Evolutionary conservation across 2,113 vertebrate species (phyloP).

Genomic region (Scophthalmus maximus): DNA sequence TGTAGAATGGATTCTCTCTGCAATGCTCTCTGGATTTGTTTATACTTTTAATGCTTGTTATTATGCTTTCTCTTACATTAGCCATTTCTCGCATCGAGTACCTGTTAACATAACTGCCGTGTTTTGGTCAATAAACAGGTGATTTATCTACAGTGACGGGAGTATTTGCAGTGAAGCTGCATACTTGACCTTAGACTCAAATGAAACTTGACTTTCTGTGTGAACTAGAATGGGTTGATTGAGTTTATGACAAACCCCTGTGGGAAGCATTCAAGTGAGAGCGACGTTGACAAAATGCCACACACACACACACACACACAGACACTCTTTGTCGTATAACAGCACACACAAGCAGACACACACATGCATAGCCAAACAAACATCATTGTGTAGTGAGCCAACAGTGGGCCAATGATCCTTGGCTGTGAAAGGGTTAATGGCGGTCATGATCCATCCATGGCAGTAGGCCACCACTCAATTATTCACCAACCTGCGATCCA

Average conservation of each 20-base stretch:
- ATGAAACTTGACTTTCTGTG: too few species aligned
- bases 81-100: too few species aligned
- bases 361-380: neutral
- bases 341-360: constrained; percentile 1
- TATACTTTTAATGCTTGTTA: too few species aligned
- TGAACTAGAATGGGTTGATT: too few species aligned
- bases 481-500: constrained; percentile 75
- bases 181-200: too few species aligned
- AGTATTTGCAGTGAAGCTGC: too few species aligned
- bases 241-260: neutral
- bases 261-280: neutral
- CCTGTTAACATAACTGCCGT: too few species aligned
- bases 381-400: constrained; percentile 18
- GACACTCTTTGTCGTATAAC: neutral
- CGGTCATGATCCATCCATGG: constrained; percentile 65
- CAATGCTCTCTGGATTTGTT: too few species aligned
- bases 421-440: constrained; percentile 77
- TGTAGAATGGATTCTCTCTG: too few species aligned
- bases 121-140: too few species aligned
- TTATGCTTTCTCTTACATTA: too few species aligned
- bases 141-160: too few species aligned
- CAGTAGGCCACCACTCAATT: constrained; percentile 69
- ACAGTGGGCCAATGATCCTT: constrained; percentile 46
- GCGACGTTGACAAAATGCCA: neutral
- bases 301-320: constrained; percentile 3